These are phyloP conservation scores for Lepidotrigona ventralis DNA, from an alignment of 1,140 invertebrate species.

Conservation along the genomic window DNA sequence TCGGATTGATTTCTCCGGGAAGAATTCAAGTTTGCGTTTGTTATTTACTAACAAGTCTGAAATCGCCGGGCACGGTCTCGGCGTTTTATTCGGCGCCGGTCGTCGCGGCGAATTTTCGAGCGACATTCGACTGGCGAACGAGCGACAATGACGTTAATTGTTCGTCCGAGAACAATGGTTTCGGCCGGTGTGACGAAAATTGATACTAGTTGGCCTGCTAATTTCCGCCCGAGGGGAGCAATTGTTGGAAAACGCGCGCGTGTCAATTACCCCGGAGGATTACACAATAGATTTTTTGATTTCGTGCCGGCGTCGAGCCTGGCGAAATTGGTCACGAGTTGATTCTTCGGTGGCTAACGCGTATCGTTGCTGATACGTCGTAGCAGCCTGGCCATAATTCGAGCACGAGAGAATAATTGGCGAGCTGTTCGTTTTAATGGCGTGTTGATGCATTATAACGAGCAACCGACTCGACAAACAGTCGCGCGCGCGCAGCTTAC, in stretches of 20 bases:
- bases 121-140: too few relatives aligned
- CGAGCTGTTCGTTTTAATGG: constrained; percentile 6
- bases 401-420: constrained; percentile 3
- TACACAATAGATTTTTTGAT: constrained; percentile 28
- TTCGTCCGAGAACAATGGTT: background rate
- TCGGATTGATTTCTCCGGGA: background rate
- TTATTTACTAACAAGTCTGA: background rate
- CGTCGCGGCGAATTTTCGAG: background rate
- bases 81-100: background rate
- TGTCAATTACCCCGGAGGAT: background rate
- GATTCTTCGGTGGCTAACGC: constrained; percentile 8
- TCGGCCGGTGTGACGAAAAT: constrained; percentile 2
- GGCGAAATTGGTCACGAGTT: constrained; percentile 11
- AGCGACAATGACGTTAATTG: constrained; percentile 15
- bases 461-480: background rate
- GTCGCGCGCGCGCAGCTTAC: background rate
- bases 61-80: background rate
- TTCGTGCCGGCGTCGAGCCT: background rate
- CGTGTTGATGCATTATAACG: constrained; percentile 13
- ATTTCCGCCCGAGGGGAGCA: constrained; percentile 1
- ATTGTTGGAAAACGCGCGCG: constrained; percentile 1
- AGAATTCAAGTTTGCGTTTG: background rate
- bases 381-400: background rate
- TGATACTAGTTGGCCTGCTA: constrained; percentile 8
- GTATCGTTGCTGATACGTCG: background rate